These are phyloP conservation scores for Phyllopteryx taeniolatus DNA, from an alignment of 2,113 vertebrate species.

Conservation along the genomic window DNA sequence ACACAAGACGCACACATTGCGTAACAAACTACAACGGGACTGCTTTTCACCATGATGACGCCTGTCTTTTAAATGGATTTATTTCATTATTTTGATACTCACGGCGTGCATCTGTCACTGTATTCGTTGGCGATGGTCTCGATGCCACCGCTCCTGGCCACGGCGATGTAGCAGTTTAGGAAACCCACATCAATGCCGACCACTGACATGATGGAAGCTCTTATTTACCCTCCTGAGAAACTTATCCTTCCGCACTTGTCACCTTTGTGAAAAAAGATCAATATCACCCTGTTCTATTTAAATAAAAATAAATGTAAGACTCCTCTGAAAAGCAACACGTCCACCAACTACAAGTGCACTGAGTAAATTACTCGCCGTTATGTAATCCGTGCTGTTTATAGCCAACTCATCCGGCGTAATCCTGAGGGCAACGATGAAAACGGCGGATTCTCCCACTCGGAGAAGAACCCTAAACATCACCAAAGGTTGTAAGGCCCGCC, in stretches of 20 bases:
- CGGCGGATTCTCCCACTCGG: conserved; percentile 64
- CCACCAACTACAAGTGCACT: conserved; percentile 24
- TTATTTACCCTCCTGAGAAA: conserved; percentile 27
- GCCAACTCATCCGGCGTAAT: conserved; percentile 65
- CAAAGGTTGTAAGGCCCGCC: conserved; percentile 52
- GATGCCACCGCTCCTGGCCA: conserved; percentile 90
- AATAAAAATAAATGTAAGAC: conserved; percentile 15
- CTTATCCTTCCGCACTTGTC: conserved; percentile 48
- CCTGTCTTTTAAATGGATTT: neutral
- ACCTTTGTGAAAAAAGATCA: conserved; percentile 29
- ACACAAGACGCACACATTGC: conserved; percentile 36
- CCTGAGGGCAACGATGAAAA: conserved; percentile 56
- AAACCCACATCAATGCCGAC: conserved; percentile 93
- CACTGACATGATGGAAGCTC: conserved; percentile 82
- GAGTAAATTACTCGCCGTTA: conserved; percentile 60
- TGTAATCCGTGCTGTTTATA: conserved; percentile 67
- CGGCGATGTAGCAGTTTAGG: conserved; percentile 91
- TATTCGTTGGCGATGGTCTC: conserved; percentile 94
- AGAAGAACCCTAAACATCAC: conserved; percentile 41
- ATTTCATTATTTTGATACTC: conserved; percentile 65
- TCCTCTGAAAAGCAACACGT: conserved; percentile 9
- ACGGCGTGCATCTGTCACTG: conserved; percentile 97
- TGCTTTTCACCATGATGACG: conserved; percentile 34
- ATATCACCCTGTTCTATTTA: conserved; percentile 24
- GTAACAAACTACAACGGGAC: conserved; percentile 48